phyloP scores from a whole-genome alignment of 2,797 vertebrate species.

The Coregonus ussuriensis region DNA sequence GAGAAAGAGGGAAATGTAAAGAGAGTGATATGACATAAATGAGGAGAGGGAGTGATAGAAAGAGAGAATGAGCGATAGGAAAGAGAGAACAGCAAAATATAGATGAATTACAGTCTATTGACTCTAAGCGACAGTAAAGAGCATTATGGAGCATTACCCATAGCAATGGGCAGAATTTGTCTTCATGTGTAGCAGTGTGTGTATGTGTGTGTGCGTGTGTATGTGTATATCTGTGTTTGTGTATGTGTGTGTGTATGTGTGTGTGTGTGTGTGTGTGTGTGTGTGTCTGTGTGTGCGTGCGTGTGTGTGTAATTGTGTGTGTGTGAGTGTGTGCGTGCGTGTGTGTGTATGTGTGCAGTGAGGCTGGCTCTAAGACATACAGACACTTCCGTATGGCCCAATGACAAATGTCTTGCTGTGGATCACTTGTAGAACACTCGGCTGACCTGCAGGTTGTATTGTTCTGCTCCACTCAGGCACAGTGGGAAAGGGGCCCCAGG shows the following conservation, averaged over 20 bases:
- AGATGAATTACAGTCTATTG: too few species aligned
- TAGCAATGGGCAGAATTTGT: too few species aligned
- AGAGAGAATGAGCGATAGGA: too few species aligned
- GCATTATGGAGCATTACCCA: too few species aligned
- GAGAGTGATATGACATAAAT: too few species aligned
- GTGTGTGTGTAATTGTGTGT: too few species aligned
- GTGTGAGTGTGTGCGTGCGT: slow-evolving; percentile 8
- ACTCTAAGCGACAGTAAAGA: too few species aligned
- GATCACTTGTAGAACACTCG: slow-evolving; percentile 60
- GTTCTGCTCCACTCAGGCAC: slow-evolving; percentile 54
- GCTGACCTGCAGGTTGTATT: slow-evolving; percentile 63
- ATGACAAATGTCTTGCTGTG: slow-evolving; percentile 48
- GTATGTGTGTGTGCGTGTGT: neutral
- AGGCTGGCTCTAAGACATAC: slow-evolving; percentile 48
- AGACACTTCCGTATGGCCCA: slow-evolving; percentile 64
- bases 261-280: neutral
- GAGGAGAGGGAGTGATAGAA: too few species aligned
- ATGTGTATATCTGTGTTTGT: neutral
- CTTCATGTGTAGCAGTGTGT: too few species aligned
- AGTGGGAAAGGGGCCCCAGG: slow-evolving; percentile 43
- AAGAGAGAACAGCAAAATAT: too few species aligned
- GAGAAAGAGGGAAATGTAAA: too few species aligned
- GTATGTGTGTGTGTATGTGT: too few species aligned
- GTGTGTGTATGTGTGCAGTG: slow-evolving; percentile 44
- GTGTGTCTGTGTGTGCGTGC: neutral